phyloP scores from a whole-genome alignment of 2,113 vertebrate genomes.

The Proterorhinus semilunaris region DNA sequence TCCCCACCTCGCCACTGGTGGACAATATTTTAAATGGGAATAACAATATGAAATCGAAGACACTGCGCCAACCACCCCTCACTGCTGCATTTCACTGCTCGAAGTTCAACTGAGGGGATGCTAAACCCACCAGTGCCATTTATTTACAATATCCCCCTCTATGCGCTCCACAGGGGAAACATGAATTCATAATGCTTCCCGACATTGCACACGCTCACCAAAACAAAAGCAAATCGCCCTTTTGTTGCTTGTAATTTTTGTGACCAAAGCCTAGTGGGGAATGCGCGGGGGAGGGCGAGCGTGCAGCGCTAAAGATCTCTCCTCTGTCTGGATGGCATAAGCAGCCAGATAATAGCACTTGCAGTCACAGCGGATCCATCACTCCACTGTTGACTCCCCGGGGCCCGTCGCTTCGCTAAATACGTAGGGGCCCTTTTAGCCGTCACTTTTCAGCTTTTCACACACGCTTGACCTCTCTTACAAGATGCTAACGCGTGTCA shows the following conservation, averaged over 20 bases:
- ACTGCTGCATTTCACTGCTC: no score
- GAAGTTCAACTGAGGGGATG: no score
- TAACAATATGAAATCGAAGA: no score
- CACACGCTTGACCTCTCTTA: conserved; percentile 54
- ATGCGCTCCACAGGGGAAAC: neutral
- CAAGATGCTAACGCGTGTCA: conserved; percentile 50
- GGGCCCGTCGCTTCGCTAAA: conserved; percentile 47
- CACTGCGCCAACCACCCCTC: no score
- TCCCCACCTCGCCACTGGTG: no score
- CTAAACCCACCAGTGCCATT: neutral
- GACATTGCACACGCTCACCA: neutral
- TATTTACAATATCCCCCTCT: neutral
- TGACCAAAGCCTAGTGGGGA: conserved; percentile 1
- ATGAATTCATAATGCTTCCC: neutral
- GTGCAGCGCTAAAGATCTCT: conserved; percentile 33
- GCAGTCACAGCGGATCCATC: conserved; percentile 60
- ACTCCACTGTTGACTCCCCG: conserved; percentile 50
- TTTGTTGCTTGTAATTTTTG: conserved; percentile 20
- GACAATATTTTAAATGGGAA: no score
- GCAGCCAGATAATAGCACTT: conserved; percentile 43
- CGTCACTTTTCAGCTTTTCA: conserved; percentile 45
- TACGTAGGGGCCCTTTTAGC: conserved; percentile 27
- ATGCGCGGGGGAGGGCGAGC: conserved; percentile 2
- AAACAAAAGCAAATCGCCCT: conserved; percentile 13
- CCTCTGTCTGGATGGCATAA: conserved; percentile 17